Percentiles rank a stretch among this genome's conserved stretches.
Evolutionary conservation across 2,113 vertebrate species (phyloP).

Genomic region (Tachycineta bicolor): DNA sequence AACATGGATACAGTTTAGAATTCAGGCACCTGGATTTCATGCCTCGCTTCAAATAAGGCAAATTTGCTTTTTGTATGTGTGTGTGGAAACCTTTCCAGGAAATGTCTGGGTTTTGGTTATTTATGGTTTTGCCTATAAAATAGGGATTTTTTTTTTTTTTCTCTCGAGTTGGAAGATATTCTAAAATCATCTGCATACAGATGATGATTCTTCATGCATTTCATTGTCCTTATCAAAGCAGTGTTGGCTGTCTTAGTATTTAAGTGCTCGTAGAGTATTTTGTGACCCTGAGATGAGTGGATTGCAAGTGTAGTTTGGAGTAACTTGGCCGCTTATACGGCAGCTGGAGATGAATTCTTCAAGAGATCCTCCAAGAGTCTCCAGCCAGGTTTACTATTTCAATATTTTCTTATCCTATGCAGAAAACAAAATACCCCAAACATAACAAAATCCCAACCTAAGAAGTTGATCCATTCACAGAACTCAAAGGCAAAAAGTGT

Average conservation of each 20-base stretch:
- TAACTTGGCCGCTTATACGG: not conserved
- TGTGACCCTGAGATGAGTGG: not conserved
- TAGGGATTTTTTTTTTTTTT: accelerated
- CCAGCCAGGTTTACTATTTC: not conserved
- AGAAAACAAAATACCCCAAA: not conserved
- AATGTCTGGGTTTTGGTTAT: accelerated
- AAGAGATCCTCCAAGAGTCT: not conserved
- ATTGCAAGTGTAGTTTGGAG: not conserved
- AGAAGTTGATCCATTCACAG: not conserved
- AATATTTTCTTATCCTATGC: accelerated
- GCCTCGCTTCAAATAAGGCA: not conserved
- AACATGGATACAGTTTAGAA: not conserved
- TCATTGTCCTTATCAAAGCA: not conserved
- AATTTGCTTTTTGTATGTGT: not conserved
- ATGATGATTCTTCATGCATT: not conserved
- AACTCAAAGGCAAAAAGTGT: not conserved
- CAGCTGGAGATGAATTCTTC: not conserved
- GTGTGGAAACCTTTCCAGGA: accelerated
- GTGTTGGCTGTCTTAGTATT: not conserved
- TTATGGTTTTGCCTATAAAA: not conserved
- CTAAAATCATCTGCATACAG: not conserved
- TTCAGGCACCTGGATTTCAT: not conserved
- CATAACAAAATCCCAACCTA: not conserved
- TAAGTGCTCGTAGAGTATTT: not conserved
- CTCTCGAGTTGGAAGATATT: not conserved